Evolutionary conservation across 1,140 invertebrate genomes (phyloP).

Genomic region (Carposina sasakii): DNA sequence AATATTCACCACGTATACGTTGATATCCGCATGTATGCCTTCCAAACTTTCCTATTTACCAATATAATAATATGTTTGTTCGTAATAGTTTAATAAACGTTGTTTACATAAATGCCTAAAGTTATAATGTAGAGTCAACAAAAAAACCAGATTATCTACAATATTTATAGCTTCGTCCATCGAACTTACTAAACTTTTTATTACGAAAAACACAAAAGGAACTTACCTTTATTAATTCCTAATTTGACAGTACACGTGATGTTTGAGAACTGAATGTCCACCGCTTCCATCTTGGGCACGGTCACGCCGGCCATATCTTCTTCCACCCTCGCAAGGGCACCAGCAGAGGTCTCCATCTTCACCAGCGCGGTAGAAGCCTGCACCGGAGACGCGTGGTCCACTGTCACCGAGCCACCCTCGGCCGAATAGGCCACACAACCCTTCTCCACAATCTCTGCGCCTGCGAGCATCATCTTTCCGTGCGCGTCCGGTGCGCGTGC

Average conservation of each 20-base stretch:
- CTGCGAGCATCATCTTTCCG: constrained; percentile 56
- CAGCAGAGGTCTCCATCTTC: too few relatives aligned
- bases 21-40: too few relatives aligned
- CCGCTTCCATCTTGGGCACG: constrained; percentile 68
- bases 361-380: too few relatives aligned
- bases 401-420: not conserved
- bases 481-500: constrained; percentile 29
- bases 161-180: not conserved
- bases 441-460: constrained; percentile 51
- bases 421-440: constrained; percentile 39
- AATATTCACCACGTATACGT: too few relatives aligned
- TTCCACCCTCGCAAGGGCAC: too few relatives aligned
- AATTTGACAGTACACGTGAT: constrained; percentile 79
- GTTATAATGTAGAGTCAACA: not conserved
- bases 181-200: not conserved
- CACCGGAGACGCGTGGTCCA: not conserved
- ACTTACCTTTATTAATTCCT: constrained; percentile 79
- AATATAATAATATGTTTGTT: too few relatives aligned
- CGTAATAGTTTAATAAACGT: too few relatives aligned
- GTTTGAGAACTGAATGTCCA: constrained; percentile 82
- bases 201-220: constrained; percentile 4
- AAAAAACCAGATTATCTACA: not conserved
- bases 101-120: too few relatives aligned
- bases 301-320: constrained; percentile 70
- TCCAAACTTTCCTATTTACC: too few relatives aligned